Evolutionary conservation across 2,888 invertebrate species (phyloP).

Genomic region (Drosophila tanythrix): DNA sequence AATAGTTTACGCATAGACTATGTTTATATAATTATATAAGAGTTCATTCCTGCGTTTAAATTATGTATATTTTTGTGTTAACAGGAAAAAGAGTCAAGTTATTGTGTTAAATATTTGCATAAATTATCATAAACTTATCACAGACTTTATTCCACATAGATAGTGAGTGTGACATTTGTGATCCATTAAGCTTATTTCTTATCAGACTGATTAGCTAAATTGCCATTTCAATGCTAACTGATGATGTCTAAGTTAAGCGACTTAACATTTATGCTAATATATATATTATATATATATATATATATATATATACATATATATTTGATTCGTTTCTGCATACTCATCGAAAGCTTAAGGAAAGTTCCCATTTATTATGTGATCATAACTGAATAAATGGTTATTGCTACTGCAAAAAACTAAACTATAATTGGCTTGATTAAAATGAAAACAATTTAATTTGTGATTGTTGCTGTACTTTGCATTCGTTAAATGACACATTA

Average conservation of each 20-base stretch:
- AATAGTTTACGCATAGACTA: conserved; percentile 6
- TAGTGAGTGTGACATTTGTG: conserved; percentile 2
- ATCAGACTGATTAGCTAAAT: conserved; percentile 36
- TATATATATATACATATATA: background rate
- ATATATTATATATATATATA: background rate
- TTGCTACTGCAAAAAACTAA: background rate
- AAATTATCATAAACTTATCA: conserved; percentile 23
- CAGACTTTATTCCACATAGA: conserved; percentile 6
- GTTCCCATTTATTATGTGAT: background rate
- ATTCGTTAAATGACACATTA: background rate
- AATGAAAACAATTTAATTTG: background rate
- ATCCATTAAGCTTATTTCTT: conserved; percentile 19
- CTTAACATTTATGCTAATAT: conserved; percentile 1
- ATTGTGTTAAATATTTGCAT: conserved; percentile 14
- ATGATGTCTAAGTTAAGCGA: conserved; percentile 3
- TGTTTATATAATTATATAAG: background rate
- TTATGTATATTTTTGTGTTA: background rate
- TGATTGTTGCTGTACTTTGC: background rate
- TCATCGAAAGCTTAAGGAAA: background rate
- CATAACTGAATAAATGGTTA: background rate
- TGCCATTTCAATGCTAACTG: conserved; percentile 11
- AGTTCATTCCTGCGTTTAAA: background rate
- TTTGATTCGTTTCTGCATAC: background rate
- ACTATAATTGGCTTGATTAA: background rate
- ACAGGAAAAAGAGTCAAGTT: background rate